Base-by-base conservation (phyloP, 2,888 invertebrate species). In the Nowickia ferox region DNA sequence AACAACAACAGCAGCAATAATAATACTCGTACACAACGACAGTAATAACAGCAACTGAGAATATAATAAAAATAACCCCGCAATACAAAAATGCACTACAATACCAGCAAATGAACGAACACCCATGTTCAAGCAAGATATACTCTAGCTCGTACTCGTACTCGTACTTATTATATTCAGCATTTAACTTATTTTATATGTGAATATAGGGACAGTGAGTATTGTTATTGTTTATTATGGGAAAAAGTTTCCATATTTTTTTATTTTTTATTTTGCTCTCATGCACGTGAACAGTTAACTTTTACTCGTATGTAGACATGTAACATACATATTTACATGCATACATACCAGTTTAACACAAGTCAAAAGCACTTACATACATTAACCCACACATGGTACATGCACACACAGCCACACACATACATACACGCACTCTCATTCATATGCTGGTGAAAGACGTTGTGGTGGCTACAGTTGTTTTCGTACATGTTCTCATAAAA, bases 221-320 rank as follows among this genome's bases (percentile, higher is more conserved):
- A 10, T 55, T 53, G 30, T 38, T 59, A 69, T 69, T 48, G 38
- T 74, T 76, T 66, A 46, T 48, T 57, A 66, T 57, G 76, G 76
- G 44, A 15, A 51, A 69, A 78, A 69, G 22, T 19, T 59, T 22
- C n/a, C n/a, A n/a, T n/a, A 22, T 57, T 46, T 48, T 61, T 59
- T 13, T 53, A 9, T 42, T 44, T 30, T 44, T 77, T 1, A 22
- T 61, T 13, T 40, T 61, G 15, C 42, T 69, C 51, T 51, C 30
- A 53, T n/a, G 51, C 57, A 22, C 22, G 15, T 22, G 3, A 22
- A 69, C 51, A 53, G n/a, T 78, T 61, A 69, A 53, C 42, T 44
- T 69, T 69, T 63, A 13, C 15, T 65, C 66, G 10, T 66, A 22
- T 15, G n/a, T 15, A 6, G 51, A 15, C 17, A 42, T 42, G 2